Base-by-base conservation (phyloP, 2,113 vertebrate species). In the Chloropsis hardwickii region DNA sequence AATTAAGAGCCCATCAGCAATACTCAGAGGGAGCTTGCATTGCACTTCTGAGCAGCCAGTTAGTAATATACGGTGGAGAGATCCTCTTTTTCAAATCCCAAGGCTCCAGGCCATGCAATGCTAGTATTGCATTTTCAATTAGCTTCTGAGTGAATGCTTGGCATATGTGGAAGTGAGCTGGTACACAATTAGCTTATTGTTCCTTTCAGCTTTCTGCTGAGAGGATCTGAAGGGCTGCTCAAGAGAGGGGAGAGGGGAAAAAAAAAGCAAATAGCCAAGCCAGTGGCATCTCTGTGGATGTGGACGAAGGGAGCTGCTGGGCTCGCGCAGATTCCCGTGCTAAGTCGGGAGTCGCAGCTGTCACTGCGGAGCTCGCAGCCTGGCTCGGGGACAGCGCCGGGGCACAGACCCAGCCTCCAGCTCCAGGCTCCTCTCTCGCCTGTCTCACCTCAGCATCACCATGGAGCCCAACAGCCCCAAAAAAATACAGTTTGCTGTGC, bases 381-480 rank as follows among this genome's bases (percentile, higher is more conserved):
- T 78, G 94, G 95, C 96, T 86, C 95, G 94, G 96, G 96, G 94
- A 97, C 95, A 60, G 98, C 24, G 67, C 93, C 92, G 11, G 44
- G 94, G 81, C 71, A 94, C 82, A 56, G 92, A 94, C 69, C 71
- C 47, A 71, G 92, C 22, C 80, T 90, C 72, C 17, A 47, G 83
- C 90, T 88, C 89, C 87, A 84, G 96, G 62, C 61, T 95, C 77
- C 92, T 66, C 87, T 61, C 71, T 53, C 39, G 1, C 94, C 92
- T 94, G 82, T 89, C 85, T 89, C 93, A 78, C 93, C 95, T 95
- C 95, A n/a, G 95, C 90, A 74, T 15, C 79, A 37, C 73, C n/a
- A 99, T 99, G 99, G 99, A 99, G 97, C 99, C 99, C 95, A 98
- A 99, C 98, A 99, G 99, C 97, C 99, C 99, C 37, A 99, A 99